Evolutionary conservation across 2,888 invertebrate species (phyloP).

Genomic region (Cryptops parisi): DNA sequence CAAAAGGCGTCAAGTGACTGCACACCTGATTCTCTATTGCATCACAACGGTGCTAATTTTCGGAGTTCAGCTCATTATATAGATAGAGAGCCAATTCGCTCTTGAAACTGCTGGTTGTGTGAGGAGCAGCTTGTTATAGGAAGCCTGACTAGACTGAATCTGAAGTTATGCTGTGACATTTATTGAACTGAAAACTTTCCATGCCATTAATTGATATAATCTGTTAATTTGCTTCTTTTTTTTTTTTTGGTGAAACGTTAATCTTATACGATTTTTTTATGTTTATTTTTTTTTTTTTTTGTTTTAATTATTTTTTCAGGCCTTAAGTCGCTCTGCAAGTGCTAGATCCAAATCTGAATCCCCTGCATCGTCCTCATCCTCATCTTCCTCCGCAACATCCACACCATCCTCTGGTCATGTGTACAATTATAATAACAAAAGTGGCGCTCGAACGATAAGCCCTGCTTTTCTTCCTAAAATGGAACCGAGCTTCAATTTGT

Average conservation of each 20-base stretch:
- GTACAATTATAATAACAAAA: constrained; percentile 10
- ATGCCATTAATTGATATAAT: not conserved
- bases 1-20: too few species aligned
- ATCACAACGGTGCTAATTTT: too few species aligned
- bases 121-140: too few species aligned
- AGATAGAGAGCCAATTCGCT: too few species aligned
- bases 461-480: constrained; percentile 19
- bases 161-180: too few species aligned
- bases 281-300: not conserved
- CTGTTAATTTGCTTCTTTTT: not conserved
- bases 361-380: constrained; percentile 14
- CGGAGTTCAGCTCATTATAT: too few species aligned
- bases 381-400: not conserved
- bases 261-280: too few species aligned
- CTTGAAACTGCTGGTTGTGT: too few species aligned
- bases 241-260: too few species aligned
- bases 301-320: not conserved
- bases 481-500: constrained; percentile 30
- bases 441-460: constrained; percentile 10
- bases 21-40: too few species aligned
- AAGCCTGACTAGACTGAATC: too few species aligned
- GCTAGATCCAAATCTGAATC: not conserved
- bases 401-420: not conserved
- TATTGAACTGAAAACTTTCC: too few species aligned
- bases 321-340: not conserved